Conservation (phyloP, 2,797 vertebrate genomes). For the Spatula clypeata region DNA sequence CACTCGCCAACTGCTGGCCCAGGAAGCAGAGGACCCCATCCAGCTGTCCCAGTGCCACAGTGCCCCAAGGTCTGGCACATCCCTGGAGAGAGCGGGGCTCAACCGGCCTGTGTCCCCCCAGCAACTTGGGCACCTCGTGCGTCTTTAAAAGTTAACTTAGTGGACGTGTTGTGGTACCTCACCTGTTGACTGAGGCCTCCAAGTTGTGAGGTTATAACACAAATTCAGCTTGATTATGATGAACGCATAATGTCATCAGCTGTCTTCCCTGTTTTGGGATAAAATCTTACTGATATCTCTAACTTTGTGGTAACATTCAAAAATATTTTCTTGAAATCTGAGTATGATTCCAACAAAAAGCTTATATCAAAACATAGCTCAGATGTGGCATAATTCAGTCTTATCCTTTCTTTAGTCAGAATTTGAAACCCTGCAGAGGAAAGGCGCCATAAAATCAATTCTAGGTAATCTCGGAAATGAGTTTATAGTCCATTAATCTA, state of each 20-base stretch:
- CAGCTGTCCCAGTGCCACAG: too few species aligned
- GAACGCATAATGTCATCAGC: not conserved
- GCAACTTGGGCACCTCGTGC: too few species aligned
- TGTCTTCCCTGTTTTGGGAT: not conserved
- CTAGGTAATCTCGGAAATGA: slow-evolving; percentile 52
- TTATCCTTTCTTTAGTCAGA: not conserved
- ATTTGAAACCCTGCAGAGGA: not conserved
- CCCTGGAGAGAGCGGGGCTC: too few species aligned
- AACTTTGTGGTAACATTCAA: not conserved
- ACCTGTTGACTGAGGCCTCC: not conserved
- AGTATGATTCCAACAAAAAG: not conserved
- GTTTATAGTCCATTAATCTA: slow-evolving; percentile 61
- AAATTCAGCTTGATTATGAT: not conserved
- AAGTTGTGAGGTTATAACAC: not conserved
- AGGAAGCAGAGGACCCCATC: too few species aligned
- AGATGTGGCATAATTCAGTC: not conserved
- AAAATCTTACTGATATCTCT: not conserved
- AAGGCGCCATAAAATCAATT: slow-evolving; percentile 40
- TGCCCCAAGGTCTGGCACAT: too few species aligned
- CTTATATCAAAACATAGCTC: not conserved
- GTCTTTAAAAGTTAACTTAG: too few species aligned
- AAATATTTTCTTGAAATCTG: not conserved
- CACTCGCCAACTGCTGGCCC: too few species aligned
- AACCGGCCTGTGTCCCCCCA: too few species aligned
- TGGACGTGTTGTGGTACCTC: not conserved